These are phyloP conservation scores for Brachynemurus nebulosus DNA, from an alignment of 2,888 invertebrate species.

Conservation along the genomic window DNA sequence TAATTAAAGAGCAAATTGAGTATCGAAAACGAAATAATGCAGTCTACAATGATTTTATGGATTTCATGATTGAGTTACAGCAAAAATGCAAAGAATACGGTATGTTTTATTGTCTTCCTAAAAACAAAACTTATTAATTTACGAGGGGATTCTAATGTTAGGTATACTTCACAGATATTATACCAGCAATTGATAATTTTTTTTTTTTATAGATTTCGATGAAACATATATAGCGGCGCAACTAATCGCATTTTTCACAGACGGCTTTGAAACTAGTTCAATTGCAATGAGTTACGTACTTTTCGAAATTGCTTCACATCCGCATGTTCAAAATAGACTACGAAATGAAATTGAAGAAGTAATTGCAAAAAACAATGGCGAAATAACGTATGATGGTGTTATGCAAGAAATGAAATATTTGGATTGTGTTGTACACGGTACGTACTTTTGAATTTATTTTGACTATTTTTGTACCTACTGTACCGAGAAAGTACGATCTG, in stretches of 20 bases:
- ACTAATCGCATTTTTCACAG: conserved; percentile 25
- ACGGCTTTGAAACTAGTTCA: conserved; percentile 27
- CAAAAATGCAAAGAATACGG: conserved; percentile 10
- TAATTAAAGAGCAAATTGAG: conserved; percentile 24
- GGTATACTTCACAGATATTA: no score
- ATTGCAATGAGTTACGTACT: conserved; percentile 22
- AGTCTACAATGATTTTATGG: conserved; percentile 27
- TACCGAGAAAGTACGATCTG: no score
- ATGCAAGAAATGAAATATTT: conserved; percentile 24
- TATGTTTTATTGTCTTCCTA: no score
- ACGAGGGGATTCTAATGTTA: no score
- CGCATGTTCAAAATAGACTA: conserved; percentile 23
- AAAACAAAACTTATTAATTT: no score
- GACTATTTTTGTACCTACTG: no score
- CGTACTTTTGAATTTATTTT: no score
- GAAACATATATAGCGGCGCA: conserved; percentile 19
- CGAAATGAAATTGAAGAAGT: conserved; percentile 22
- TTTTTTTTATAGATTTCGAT: conserved; percentile 15
- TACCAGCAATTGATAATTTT: no score
- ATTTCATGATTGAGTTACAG: conserved; percentile 24
- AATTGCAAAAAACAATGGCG: conserved; percentile 17
- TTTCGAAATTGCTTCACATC: conserved; percentile 24
- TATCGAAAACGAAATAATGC: conserved; percentile 25
- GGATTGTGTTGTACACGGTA: no score
- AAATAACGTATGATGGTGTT: conserved; percentile 23